Evolutionary conservation across 2,113 vertebrate genomes (phyloP).

Genomic region (Poeciliopsis retropinna): DNA sequence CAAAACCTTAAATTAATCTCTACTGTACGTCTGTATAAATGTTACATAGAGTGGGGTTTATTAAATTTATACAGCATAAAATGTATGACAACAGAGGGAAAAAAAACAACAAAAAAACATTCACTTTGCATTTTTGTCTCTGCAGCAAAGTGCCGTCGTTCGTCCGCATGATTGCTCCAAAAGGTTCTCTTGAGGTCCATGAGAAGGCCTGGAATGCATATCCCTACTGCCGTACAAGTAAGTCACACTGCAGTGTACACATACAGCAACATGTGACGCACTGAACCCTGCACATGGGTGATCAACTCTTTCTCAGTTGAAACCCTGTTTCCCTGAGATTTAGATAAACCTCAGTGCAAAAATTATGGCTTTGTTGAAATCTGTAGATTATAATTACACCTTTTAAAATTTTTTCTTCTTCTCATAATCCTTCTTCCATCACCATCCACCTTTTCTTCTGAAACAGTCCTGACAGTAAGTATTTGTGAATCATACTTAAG

Average conservation of each 20-base stretch:
- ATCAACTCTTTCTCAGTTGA: background rate
- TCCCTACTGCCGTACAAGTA: constrained; percentile 94
- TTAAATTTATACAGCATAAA: background rate
- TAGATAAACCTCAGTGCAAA: background rate
- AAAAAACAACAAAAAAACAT: background rate
- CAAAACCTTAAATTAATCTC: too few species aligned
- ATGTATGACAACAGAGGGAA: background rate
- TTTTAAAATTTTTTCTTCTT: background rate
- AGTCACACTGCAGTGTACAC: constrained; percentile 42
- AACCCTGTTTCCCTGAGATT: background rate
- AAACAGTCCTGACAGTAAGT: constrained; percentile 75
- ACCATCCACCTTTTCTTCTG: background rate
- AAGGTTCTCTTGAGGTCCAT: constrained; percentile 89
- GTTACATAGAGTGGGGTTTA: background rate
- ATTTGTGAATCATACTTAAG: background rate
- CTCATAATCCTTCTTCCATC: constrained; percentile 12
- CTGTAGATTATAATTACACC: background rate
- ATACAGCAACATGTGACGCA: background rate
- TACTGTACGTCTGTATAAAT: too few species aligned
- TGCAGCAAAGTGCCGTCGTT: constrained; percentile 91
- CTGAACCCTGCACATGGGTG: background rate
- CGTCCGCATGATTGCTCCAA: constrained; percentile 87
- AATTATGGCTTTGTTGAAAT: background rate
- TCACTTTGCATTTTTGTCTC: constrained; percentile 18
- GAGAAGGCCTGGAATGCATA: constrained; percentile 99